Evolutionary conservation across 2,113 vertebrate genomes (phyloP).

Genomic region (Quiscalus mexicanus): DNA sequence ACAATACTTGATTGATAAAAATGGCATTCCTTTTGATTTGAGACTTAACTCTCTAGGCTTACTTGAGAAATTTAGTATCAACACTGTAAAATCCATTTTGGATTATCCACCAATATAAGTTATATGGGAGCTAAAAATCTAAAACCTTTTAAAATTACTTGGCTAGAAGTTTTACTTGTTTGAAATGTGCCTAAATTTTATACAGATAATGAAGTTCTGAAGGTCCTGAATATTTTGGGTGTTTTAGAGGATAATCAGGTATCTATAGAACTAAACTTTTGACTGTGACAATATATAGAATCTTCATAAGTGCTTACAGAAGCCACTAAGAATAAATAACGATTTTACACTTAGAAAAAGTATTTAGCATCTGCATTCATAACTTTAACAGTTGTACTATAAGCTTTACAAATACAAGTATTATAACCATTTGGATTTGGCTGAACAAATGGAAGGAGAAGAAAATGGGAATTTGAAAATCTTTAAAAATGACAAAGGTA

Average conservation of each 20-base stretch:
- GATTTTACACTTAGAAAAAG: background rate
- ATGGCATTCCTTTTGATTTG: background rate
- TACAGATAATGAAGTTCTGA: background rate
- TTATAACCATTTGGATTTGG: background rate
- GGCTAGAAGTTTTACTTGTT: background rate
- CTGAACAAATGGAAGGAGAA: background rate
- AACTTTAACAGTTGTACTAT: background rate
- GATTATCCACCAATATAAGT: background rate
- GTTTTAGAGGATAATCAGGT: background rate
- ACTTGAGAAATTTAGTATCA: background rate
- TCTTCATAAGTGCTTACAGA: background rate
- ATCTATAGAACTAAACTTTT: background rate
- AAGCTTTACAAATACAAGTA: background rate
- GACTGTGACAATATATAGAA: background rate
- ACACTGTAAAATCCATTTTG: background rate
- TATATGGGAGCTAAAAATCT: background rate
- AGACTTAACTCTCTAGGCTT: background rate
- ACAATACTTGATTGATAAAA: background rate
- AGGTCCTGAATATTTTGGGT: background rate
- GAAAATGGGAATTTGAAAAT: background rate
- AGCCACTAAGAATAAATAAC: background rate
- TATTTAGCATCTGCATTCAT: background rate
- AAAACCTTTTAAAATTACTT: background rate
- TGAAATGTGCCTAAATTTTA: background rate
- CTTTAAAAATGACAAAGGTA: background rate